Evolutionary conservation across 2,888 invertebrate species (phyloP).

Genomic region (Cantharis flavilabris): DNA sequence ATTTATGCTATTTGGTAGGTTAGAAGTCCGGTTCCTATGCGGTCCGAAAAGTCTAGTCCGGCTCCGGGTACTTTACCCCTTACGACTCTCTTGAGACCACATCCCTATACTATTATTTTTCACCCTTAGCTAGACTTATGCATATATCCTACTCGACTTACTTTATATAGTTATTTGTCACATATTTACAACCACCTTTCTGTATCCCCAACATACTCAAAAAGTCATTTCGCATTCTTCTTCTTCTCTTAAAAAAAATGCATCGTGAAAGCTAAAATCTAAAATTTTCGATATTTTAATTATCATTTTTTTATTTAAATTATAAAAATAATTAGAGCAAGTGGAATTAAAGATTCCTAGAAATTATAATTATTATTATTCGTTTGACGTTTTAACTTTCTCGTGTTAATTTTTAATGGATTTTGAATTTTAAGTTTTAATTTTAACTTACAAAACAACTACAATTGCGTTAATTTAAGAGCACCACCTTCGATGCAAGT

Average conservation of each 20-base stretch:
- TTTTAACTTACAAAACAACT: neutral
- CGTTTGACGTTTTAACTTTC: neutral
- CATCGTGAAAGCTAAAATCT: neutral
- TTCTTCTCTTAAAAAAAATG: neutral
- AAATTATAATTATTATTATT: neutral
- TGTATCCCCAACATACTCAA: neutral
- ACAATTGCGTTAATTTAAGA: neutral
- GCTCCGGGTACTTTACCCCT: slow-evolving; percentile 40
- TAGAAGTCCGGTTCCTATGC: slow-evolving; percentile 28
- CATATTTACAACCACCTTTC: neutral
- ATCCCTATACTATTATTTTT: slow-evolving; percentile 57
- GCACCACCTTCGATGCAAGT: neutral
- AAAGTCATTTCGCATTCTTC: neutral
- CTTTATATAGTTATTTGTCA: slow-evolving; percentile 18
- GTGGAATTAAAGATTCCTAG: neutral
- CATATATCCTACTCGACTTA: slow-evolving; percentile 52
- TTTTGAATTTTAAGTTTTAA: neutral
- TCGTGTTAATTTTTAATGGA: neutral
- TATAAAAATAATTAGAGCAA: neutral
- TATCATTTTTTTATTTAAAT: neutral
- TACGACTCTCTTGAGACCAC: slow-evolving; percentile 52
- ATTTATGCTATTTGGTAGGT: slow-evolving; percentile 34
- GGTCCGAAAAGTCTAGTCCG: slow-evolving; percentile 34
- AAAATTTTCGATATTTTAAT: neutral
- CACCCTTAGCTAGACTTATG: slow-evolving; percentile 54